Percentiles rank a stretch among this genome's conserved stretches.
Conservation (phyloP, 2,797 vertebrate species). For the Synaphobranchus kaupii region DNA sequence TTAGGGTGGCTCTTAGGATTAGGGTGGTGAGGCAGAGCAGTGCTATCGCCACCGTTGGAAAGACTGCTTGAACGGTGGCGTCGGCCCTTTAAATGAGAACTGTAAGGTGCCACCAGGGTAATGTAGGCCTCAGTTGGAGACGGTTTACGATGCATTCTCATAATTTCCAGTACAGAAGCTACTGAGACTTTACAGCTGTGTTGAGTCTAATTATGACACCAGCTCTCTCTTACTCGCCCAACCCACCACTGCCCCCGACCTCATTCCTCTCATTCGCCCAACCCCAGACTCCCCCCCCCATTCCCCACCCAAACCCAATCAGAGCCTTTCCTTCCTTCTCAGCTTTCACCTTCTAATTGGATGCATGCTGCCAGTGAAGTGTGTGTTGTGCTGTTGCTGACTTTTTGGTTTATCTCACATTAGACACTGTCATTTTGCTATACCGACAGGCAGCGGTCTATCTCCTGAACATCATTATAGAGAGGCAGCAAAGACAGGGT, state of each 20-base stretch:
- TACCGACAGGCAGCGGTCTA: not conserved
- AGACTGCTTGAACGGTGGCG: not conserved
- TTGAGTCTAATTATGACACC: not conserved
- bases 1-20: not conserved
- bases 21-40: not conserved
- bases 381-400: not conserved
- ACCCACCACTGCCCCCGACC: not conserved
- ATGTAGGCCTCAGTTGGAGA: not conserved
- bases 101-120: not conserved
- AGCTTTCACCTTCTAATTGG: slow-evolving; percentile 2
- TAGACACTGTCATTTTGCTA: not conserved
- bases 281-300: too few relatives aligned
- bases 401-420: not conserved
- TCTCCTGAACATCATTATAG: not conserved
- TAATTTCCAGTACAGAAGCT: not conserved
- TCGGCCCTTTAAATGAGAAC: not conserved
- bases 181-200: not conserved
- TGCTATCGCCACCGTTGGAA: not conserved
- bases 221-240: not conserved
- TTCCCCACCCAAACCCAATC: not conserved
- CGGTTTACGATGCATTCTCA: not conserved
- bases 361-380: not conserved
- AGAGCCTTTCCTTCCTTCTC: not conserved
- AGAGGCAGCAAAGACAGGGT: not conserved
- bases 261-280: not conserved